These are phyloP conservation scores for Bhutanitis thaidina DNA, from an alignment of 2,888 invertebrate genomes.

Conservation along the genomic window DNA sequence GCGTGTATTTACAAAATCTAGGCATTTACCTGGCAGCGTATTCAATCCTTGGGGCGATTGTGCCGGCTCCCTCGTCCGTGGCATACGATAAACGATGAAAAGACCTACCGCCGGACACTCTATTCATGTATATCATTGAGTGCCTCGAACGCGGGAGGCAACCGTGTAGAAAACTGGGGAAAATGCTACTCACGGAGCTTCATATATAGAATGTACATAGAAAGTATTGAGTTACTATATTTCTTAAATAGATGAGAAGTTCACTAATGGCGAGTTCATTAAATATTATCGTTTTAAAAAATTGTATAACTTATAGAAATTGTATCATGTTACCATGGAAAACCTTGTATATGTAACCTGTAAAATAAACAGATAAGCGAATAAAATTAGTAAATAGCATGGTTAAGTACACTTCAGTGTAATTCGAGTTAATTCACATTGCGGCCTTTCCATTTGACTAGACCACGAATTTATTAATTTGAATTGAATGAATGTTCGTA, in stretches of 20 bases:
- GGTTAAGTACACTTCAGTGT: slow-evolving; percentile 4
- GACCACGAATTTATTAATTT: slow-evolving; percentile 5
- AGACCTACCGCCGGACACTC: slow-evolving; percentile 63
- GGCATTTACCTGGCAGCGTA: slow-evolving; percentile 45
- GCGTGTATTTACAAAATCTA: slow-evolving; percentile 39
- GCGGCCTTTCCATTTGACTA: slow-evolving; percentile 1
- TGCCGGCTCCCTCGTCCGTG: slow-evolving; percentile 50
- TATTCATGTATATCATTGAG: slow-evolving; percentile 68
- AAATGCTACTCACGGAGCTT: slow-evolving; percentile 15
- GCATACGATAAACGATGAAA: slow-evolving; percentile 62
- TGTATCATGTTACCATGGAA: too few species aligned
- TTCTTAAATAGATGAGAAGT: neutral
- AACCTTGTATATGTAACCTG: too few species aligned
- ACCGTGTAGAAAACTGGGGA: slow-evolving; percentile 53
- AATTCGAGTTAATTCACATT: slow-evolving; percentile 6
- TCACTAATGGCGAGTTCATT: neutral
- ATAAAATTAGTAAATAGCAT: too few species aligned
- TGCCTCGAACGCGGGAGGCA: slow-evolving; percentile 38
- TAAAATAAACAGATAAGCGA: too few species aligned
- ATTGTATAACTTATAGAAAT: too few species aligned
- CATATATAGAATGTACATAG: too few species aligned
- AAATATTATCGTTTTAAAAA: too few species aligned
- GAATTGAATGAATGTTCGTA: slow-evolving; percentile 6
- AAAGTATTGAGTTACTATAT: too few species aligned
- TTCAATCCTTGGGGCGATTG: slow-evolving; percentile 46